Conservation (phyloP, 23 tunicate genomes). For the Styela clava region DNA sequence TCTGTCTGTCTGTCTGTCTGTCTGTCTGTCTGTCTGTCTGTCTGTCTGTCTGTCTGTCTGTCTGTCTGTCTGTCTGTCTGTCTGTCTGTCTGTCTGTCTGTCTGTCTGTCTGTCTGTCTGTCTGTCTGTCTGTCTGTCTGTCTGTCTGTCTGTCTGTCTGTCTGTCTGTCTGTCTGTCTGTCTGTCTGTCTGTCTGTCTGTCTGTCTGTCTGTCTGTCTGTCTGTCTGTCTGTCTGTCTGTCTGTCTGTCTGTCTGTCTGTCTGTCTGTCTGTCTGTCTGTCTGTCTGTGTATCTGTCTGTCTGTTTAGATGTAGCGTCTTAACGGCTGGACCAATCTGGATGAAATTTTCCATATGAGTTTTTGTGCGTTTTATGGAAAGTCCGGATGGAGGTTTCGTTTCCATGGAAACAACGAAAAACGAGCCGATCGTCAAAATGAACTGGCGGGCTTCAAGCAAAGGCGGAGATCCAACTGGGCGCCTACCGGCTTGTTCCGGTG, state of each 20-base stretch:
- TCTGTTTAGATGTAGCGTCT: too few relatives aligned
- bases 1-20: not conserved
- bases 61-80: conserved; percentile 11
- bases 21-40: conserved; percentile 6
- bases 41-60: conserved; percentile 6
- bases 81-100: conserved; percentile 11
- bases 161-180: conserved; percentile 11
- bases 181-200: conserved; percentile 11
- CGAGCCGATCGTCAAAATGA: too few relatives aligned
- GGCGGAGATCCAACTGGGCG: too few relatives aligned
- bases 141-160: conserved; percentile 11
- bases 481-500: too few relatives aligned
- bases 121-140: conserved; percentile 11
- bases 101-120: conserved; percentile 11
- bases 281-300: too few relatives aligned
- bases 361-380: too few relatives aligned
- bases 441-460: too few relatives aligned
- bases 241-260: conserved; percentile 11
- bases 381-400: too few relatives aligned
- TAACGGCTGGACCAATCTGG: too few relatives aligned
- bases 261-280: conserved; percentile 11
- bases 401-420: too few relatives aligned
- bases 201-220: conserved; percentile 11
- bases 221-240: conserved; percentile 11
- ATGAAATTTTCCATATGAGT: too few relatives aligned